phyloP scores from a whole-genome alignment of 1,140 invertebrate species.

The Heliothis virescens region DNA sequence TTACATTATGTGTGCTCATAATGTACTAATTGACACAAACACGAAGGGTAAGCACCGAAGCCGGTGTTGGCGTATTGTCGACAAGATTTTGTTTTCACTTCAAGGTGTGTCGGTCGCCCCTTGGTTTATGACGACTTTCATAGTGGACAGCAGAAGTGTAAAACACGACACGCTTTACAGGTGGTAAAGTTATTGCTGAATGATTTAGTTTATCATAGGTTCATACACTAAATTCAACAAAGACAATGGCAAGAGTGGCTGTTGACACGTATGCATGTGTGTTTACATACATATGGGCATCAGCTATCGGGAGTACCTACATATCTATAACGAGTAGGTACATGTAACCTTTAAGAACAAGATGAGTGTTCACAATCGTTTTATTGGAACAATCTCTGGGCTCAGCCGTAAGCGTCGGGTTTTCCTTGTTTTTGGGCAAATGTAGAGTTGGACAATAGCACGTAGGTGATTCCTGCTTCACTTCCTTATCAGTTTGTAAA shows the following conservation, averaged over 20 bases:
- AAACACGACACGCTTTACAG: not conserved
- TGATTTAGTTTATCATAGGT: constrained; percentile 2
- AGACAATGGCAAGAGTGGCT: constrained; percentile 25
- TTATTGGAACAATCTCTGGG: constrained; percentile 1
- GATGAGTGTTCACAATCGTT: not conserved
- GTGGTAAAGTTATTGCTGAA: not conserved
- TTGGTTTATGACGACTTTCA: not conserved
- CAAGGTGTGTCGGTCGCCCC: not conserved
- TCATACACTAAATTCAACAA: constrained; percentile 23
- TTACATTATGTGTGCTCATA: constrained; percentile 34
- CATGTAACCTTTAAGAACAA: constrained; percentile 25
- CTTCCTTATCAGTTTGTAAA: not conserved
- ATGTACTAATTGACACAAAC: constrained; percentile 30
- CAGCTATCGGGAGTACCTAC: not conserved
- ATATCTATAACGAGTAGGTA: not conserved
- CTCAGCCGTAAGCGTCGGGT: not conserved
- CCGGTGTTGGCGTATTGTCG: constrained; percentile 14
- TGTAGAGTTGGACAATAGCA: not conserved
- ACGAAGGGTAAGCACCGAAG: not conserved
- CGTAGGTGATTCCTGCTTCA: not conserved
- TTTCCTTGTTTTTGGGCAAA: not conserved
- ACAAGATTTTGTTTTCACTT: not conserved
- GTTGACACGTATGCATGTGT: constrained; percentile 21
- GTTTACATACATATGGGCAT: constrained; percentile 13
- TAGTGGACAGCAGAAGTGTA: not conserved